These are phyloP conservation scores for Idris sp. DNA, from an alignment of 1,140 invertebrate species.

Conservation along the genomic window DNA sequence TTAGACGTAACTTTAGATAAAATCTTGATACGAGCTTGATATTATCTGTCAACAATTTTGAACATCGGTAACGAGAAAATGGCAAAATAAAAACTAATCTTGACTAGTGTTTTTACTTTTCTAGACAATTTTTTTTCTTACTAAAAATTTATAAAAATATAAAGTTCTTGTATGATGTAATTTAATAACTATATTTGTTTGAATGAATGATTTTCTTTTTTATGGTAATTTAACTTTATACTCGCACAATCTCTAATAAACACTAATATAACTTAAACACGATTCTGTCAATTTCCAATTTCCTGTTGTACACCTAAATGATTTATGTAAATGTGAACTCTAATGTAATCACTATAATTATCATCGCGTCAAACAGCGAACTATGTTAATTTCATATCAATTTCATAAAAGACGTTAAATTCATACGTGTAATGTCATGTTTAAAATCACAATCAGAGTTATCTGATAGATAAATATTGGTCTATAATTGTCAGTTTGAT, in stretches of 20 bases:
- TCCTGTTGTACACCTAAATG: constrained; percentile 46
- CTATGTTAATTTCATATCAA: constrained; percentile 54
- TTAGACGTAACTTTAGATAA: constrained; percentile 1
- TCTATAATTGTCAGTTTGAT: too few species aligned
- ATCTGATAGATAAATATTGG: background rate
- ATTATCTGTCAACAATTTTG: background rate
- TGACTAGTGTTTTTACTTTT: too few species aligned
- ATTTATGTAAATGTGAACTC: constrained; percentile 50
- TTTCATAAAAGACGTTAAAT: constrained; percentile 44
- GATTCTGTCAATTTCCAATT: constrained; percentile 57
- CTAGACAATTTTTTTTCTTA: too few species aligned
- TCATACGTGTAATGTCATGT: constrained; percentile 33
- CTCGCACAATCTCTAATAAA: too few species aligned
- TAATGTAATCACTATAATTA: constrained; percentile 49
- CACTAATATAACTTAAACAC: constrained; percentile 36
- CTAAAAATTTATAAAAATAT: too few species aligned
- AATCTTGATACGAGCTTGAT: constrained; percentile 12
- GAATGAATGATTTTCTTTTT: too few species aligned
- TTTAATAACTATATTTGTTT: too few species aligned
- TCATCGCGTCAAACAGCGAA: constrained; percentile 44
- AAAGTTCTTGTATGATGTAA: too few species aligned
- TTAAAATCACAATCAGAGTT: constrained; percentile 13
- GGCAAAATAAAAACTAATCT: too few species aligned
- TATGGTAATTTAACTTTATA: too few species aligned
- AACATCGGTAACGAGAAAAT: too few species aligned